Percentiles rank a stretch among this genome's conserved stretches.
These are phyloP conservation scores for Augochlora pura DNA, from an alignment of 1,140 invertebrate genomes.

Conservation along the genomic window DNA sequence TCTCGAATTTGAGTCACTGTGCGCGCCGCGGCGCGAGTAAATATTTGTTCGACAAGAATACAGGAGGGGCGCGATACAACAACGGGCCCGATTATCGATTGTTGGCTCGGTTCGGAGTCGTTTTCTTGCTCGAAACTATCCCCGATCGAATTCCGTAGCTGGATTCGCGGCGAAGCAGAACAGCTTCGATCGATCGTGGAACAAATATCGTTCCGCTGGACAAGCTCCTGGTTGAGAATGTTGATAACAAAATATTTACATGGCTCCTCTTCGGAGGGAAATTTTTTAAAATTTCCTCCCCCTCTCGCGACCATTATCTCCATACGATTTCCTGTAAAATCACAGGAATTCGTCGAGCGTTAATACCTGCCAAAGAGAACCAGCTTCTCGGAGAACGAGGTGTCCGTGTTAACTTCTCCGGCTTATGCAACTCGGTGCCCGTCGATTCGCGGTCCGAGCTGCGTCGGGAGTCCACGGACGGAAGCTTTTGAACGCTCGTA, in stretches of 20 bases:
- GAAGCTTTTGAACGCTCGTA: background rate
- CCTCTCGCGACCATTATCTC: no score
- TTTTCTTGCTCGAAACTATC: slow-evolving; percentile 39
- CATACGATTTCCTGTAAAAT: no score
- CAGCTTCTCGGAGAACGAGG: no score
- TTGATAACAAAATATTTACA: no score
- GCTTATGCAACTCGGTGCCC: background rate
- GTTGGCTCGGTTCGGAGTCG: slow-evolving; percentile 29
- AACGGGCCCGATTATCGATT: slow-evolving; percentile 50
- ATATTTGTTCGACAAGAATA: slow-evolving; percentile 47
- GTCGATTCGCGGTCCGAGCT: slow-evolving; percentile 29
- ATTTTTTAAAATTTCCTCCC: no score
- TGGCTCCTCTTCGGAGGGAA: no score
- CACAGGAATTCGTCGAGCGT: no score
- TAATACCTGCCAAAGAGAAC: no score
- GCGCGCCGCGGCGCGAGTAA: slow-evolving; percentile 29
- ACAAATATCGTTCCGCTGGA: no score
- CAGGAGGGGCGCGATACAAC: slow-evolving; percentile 34
- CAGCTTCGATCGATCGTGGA: no score
- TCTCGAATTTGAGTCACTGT: slow-evolving; percentile 40
- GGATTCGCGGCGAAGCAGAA: no score
- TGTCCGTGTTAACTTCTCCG: background rate
- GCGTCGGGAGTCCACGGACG: slow-evolving; percentile 11
- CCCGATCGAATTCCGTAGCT: slow-evolving; percentile 11
- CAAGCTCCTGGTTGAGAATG: no score